Evolutionary conservation across 2,888 invertebrate species (phyloP).

Genomic region (Eupithecia insigniata): DNA sequence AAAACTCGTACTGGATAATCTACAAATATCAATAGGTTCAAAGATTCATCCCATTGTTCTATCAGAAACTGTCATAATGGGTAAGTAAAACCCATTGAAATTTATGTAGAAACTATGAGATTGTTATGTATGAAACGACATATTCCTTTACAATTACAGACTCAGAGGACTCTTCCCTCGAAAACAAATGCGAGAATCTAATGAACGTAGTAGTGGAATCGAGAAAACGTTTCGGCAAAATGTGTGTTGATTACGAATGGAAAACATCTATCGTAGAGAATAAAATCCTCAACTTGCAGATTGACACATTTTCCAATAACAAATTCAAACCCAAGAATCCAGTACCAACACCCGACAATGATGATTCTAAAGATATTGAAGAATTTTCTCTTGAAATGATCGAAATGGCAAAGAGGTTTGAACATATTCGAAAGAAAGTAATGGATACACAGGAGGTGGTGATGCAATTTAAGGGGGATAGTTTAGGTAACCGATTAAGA

Average conservation of each 20-base stretch:
- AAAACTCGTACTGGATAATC: not conserved
- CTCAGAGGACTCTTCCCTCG: conserved; percentile 55
- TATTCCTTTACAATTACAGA: conserved; percentile 48
- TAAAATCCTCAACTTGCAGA: conserved; percentile 66
- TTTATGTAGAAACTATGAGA: not conserved
- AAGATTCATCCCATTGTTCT: not conserved
- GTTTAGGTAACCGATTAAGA: conserved; percentile 54
- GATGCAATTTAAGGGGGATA: conserved; percentile 62
- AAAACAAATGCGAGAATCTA: conserved; percentile 71
- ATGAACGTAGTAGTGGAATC: conserved; percentile 76
- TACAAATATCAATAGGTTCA: not conserved
- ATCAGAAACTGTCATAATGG: conserved; percentile 9
- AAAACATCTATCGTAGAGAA: conserved; percentile 67
- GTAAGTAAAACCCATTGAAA: conserved; percentile 24
- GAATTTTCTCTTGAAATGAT: conserved; percentile 59
- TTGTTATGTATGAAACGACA: not conserved
- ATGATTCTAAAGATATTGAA: conserved; percentile 61
- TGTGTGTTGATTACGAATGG: conserved; percentile 68
- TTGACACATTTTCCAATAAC: conserved; percentile 63
- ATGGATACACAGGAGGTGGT: conserved; percentile 64
- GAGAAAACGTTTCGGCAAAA: conserved; percentile 74
- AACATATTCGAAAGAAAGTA: conserved; percentile 55
- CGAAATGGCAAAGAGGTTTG: conserved; percentile 54
- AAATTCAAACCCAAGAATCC: conserved; percentile 63
- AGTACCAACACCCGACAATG: conserved; percentile 51